Percentiles rank a stretch among this genome's conserved stretches.
Conservation (phyloP, 2,888 invertebrate species). For the Pollenia griseotomentosa region DNA sequence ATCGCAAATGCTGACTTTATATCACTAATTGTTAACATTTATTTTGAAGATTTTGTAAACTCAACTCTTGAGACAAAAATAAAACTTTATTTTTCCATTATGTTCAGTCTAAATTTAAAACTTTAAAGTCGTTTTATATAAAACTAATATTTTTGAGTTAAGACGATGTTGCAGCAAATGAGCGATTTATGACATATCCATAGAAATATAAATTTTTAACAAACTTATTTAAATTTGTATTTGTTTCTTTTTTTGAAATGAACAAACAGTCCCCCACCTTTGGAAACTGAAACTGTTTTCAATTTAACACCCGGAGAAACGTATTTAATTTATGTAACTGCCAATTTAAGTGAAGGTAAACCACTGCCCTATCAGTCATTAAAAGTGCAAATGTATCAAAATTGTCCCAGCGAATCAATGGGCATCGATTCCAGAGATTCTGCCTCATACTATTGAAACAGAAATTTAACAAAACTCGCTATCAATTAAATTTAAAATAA, state of each 20-base stretch:
- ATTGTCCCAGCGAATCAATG: constrained; percentile 78
- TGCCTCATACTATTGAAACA: constrained; percentile 78
- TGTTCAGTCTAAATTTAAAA: too few species aligned
- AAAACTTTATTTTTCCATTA: too few species aligned
- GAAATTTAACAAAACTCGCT: background rate
- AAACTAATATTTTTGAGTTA: too few species aligned
- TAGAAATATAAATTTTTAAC: background rate
- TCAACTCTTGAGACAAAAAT: too few species aligned
- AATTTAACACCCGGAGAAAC: constrained; percentile 85
- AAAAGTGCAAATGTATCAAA: constrained; percentile 80
- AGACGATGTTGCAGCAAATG: too few species aligned
- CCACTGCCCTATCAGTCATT: constrained; percentile 86
- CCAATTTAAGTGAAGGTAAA: constrained; percentile 85
- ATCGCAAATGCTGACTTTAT: too few species aligned
- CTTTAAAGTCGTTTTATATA: too few species aligned
- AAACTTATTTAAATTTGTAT: background rate
- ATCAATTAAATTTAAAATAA: constrained; percentile 7
- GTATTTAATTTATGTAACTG: constrained; percentile 86
- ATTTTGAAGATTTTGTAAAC: too few species aligned
- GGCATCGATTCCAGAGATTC: constrained; percentile 80
- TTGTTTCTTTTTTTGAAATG: constrained; percentile 2
- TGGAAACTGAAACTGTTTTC: constrained; percentile 84
- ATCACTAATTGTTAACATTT: too few species aligned
- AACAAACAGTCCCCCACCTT: constrained; percentile 80
- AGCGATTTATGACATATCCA: background rate